Conservation (phyloP, 2,888 invertebrate species). For the Sarcophaga rosellei region DNA sequence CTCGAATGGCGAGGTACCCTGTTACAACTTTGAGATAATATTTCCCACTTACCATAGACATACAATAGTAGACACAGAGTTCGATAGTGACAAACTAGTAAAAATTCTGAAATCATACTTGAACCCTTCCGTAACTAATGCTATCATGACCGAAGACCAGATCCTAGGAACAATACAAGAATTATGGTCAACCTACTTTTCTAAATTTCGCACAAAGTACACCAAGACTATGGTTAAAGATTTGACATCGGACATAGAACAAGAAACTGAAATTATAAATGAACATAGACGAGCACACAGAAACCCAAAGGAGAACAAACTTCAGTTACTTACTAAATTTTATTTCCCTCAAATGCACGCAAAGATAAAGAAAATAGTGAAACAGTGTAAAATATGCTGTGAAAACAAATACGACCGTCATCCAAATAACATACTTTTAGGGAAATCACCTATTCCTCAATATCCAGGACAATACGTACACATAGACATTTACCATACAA, state of each 20-base stretch:
- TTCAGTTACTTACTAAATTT: conserved; percentile 38
- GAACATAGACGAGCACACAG: conserved; percentile 28
- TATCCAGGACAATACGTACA: conserved; percentile 62
- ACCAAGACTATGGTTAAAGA: conserved; percentile 41
- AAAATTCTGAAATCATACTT: conserved; percentile 17
- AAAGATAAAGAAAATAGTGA: conserved; percentile 47
- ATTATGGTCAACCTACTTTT: conserved; percentile 41
- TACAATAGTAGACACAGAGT: conserved; percentile 7
- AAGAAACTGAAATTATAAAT: conserved; percentile 44
- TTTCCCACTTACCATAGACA: conserved; percentile 10
- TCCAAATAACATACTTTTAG: conserved; percentile 43
- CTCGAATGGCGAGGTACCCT: not conserved
- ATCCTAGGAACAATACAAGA: conserved; percentile 27
- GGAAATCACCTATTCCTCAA: conserved; percentile 60
- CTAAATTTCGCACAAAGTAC: conserved; percentile 50
- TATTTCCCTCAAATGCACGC: conserved; percentile 49
- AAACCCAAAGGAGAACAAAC: conserved; percentile 59
- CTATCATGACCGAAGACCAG: not conserved
- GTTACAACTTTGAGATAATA: conserved; percentile 24
- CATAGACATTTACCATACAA: conserved; percentile 33
- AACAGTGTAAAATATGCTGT: conserved; percentile 51
- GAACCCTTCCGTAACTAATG: conserved; percentile 37
- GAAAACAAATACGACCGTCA: conserved; percentile 56
- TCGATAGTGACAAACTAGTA: conserved; percentile 5
- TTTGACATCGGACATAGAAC: conserved; percentile 8